Base-by-base conservation (phyloP, 2,888 invertebrate species). In the Dioctria linearis region DNA sequence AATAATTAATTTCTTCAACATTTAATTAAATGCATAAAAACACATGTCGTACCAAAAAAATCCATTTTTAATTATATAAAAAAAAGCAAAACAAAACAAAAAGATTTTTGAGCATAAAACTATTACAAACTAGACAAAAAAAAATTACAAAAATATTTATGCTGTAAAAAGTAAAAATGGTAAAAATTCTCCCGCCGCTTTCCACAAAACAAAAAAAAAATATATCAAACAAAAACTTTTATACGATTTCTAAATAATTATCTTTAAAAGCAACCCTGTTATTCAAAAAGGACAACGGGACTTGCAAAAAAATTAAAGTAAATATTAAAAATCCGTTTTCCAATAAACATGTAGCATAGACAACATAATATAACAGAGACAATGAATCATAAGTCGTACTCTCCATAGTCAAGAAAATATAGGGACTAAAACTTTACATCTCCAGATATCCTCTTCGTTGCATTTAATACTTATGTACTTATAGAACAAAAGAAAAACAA, bases 111-210 rank as follows among this genome's bases (percentile, higher is more conserved):
- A n/a, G 1, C 1, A 61, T 11, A 37, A 63, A 63, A 39, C 3
- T 25, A 25, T n/a, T n/a, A n/a, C n/a, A 54, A 54, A 54, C 11
- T 54, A 54, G 4, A 11, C 54, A 54, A 54, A 54, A 11, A n/a
- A 54, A 54, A 54, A 11, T 6, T 46, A 46, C 5, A 42, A 59
- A n/a, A n/a, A 57, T 75, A 59, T 40, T 63, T 40, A 73, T 73
- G 73, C 61, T 76, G 61, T 76, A 76, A 49, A 76, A 63, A 63
- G 13, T 43, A 73, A 73, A 76, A 63, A 76, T 76, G 61, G 76
- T 76, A 63, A 76, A 76, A 76, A 76, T 63, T 39, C 46, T 76
- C 76, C 76, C 76, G 76, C 76, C 76, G 76, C 76, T 76, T 76
- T 63, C 76, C 76, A 71, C 49, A 54, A 51, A 71, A 49, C 4